These are phyloP conservation scores for Nyctibius grandis DNA, from an alignment of 2,797 vertebrate species.

Conservation along the genomic window DNA sequence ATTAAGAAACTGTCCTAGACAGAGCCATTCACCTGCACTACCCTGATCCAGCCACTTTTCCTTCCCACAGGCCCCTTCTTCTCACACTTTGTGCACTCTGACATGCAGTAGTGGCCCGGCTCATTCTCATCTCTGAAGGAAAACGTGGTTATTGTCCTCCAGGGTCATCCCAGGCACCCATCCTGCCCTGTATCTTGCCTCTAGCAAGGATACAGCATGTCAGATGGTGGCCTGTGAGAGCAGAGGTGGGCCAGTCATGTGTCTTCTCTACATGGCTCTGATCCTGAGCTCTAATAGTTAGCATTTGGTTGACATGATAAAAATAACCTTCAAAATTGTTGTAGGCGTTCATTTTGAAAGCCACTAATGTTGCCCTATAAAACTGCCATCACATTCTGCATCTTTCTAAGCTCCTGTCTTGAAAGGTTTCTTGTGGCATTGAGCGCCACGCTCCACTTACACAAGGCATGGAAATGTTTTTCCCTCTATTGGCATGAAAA, in stretches of 20 bases:
- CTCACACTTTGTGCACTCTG: background rate
- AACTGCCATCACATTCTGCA: background rate
- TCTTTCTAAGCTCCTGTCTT: background rate
- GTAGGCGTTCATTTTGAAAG: background rate
- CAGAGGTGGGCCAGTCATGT: background rate
- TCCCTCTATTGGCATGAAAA: slow-evolving; percentile 3
- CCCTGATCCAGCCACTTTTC: background rate
- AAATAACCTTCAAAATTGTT: background rate
- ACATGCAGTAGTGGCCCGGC: background rate
- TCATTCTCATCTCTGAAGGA: background rate
- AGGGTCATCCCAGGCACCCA: background rate
- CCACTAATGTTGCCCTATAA: background rate
- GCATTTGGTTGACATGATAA: background rate
- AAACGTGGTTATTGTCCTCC: background rate
- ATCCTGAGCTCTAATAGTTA: background rate
- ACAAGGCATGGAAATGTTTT: background rate
- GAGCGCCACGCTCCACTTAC: background rate
- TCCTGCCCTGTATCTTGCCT: background rate
- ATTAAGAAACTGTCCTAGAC: background rate
- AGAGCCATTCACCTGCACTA: background rate
- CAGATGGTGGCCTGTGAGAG: fast-evolving
- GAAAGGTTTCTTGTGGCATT: background rate
- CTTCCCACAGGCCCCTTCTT: background rate
- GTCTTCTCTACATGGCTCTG: background rate
- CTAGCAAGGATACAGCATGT: background rate